Base-by-base conservation (phyloP, 1,140 invertebrate genomes). In the Ptiloglossa arizonensis region DNA sequence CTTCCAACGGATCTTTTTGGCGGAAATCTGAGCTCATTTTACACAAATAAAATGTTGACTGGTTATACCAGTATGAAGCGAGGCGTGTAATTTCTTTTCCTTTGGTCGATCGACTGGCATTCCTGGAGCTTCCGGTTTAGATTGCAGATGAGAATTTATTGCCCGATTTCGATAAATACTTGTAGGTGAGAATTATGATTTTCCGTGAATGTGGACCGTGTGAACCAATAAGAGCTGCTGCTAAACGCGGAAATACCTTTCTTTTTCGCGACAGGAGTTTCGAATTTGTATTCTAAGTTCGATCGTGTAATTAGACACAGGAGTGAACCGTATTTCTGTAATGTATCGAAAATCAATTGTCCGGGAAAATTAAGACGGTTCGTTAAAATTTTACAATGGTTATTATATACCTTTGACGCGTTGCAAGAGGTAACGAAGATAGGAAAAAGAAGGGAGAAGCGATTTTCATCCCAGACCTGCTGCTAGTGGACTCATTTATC, bases 121-220 rank as follows among this genome's bases (percentile, higher is more conserved):
- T 54, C 66, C 15, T 24, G 1, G 6, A 35, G 46, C 22, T 54
- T 54, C 66, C 48, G 50, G 66, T 41, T 68, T 54, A 52, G 48
- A 68, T 68, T 38, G 22, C 9, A 27, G 32, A 54, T 41, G 50
- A 1, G 17, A 56, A 68, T 68, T 54, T 68, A 68, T 56, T 6
- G 48, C 6, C 4, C 54, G 48, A 54, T 68, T 68, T 54, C 50
- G 50, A 68, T 56, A 54, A 56, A 68, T 68, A 56, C 50, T n/a
- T 56, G 32, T 54, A 68, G 66, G 66, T 27, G 66, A 68, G 66
- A 56, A 68, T 68, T 68, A 68, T 68, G 11, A 68, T 68, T 54
- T 68, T 68, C 66, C 66, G 66, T 32, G 8, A 32, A 24, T 32
- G 8, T 54, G 22, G 17, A 68, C 46, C 66, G 66, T 68, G 66